Evolutionary conservation across 2,113 vertebrate species (phyloP).

Genomic region (Leptodactylus fuscus): DNA sequence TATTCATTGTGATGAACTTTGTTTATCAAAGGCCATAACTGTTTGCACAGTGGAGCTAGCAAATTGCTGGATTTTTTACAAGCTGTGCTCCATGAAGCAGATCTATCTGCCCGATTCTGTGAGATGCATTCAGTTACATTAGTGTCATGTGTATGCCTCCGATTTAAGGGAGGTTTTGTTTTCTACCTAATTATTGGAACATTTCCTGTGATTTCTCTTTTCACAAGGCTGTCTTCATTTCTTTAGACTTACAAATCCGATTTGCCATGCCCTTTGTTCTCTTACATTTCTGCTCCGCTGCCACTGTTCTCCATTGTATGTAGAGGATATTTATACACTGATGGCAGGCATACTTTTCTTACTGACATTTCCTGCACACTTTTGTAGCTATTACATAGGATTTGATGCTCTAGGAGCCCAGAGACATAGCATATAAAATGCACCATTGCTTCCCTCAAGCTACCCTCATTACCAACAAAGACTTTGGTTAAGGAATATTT

Average conservation of each 20-base stretch:
- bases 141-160: background rate
- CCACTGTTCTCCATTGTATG: background rate
- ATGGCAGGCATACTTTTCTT: conserved; percentile 14
- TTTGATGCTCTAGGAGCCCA: background rate
- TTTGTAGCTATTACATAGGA: background rate
- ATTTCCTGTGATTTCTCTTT: conserved; percentile 20
- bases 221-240: background rate
- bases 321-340: background rate
- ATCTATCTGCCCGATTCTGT: background rate
- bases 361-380: background rate
- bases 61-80: conserved; percentile 42
- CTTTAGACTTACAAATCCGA: background rate
- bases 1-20: conserved; percentile 24
- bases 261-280: conserved; percentile 30
- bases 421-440: conserved; percentile 29
- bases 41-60: conserved; percentile 20
- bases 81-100: conserved; percentile 32
- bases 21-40: conserved; percentile 16
- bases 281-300: background rate
- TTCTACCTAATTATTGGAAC: conserved; percentile 35
- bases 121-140: conserved; percentile 32
- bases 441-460: conserved; percentile 19
- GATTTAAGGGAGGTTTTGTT: conserved; percentile 21
- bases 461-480: conserved; percentile 26
- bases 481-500: background rate